A percentile compares a stretch with the other conserved stretches of the same genome.
These are phyloP conservation scores for Phytoseiulus persimilis DNA, from an alignment of 2,888 invertebrate genomes.

Conservation along the genomic window DNA sequence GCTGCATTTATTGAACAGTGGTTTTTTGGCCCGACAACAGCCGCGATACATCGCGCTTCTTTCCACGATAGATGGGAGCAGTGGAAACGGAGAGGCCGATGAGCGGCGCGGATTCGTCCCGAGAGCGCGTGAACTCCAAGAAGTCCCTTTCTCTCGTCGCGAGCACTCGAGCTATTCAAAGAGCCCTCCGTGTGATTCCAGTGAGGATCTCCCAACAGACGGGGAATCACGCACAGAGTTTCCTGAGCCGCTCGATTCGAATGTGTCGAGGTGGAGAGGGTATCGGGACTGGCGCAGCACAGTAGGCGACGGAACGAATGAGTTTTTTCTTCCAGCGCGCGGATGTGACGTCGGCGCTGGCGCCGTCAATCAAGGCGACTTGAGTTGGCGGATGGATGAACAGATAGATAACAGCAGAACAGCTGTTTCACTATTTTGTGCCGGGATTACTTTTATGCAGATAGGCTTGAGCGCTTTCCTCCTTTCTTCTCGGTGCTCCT, in stretches of 20 bases:
- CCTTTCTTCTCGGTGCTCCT: not conserved
- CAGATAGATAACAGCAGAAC: not conserved
- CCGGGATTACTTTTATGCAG: constrained; percentile 5
- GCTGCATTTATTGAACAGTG: not conserved
- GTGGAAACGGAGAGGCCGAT: not conserved
- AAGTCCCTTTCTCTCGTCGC: no score
- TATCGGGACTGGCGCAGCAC: not conserved
- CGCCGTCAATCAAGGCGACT: not conserved
- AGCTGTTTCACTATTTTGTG: constrained; percentile 5
- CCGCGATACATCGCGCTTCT: not conserved
- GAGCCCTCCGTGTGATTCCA: no score
- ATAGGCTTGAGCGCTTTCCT: not conserved
- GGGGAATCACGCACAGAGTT: no score
- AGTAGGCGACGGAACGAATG: not conserved
- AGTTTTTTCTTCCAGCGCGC: not conserved
- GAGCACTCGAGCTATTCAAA: no score
- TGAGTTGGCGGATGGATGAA: not conserved
- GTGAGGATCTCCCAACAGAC: no score
- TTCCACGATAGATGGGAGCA: not conserved
- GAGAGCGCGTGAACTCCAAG: no score
- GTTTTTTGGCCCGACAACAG: not conserved
- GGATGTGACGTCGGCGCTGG: not conserved
- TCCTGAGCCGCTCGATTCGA: no score
- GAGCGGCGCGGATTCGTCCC: no score
- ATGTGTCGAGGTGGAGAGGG: no score